Conservation (phyloP, 2,888 invertebrate genomes). For the Zonitis immaculata region DNA sequence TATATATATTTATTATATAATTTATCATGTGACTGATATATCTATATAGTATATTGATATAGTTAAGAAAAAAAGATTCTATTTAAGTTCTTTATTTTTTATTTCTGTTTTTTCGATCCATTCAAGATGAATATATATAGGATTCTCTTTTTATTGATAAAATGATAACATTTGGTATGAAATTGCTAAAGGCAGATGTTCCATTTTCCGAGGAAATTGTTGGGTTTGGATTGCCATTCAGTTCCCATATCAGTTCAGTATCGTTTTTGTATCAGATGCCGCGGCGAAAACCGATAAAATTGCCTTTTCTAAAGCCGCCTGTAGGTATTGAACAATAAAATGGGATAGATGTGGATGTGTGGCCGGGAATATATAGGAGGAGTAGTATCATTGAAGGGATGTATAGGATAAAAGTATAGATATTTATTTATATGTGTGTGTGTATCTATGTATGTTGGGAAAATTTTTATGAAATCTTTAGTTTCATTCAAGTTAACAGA, state of each 20-base stretch:
- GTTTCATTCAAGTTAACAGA: conserved; percentile 1
- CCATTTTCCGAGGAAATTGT: background rate
- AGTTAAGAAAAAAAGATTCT: no score
- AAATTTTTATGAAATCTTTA: conserved; percentile 11
- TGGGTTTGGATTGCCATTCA: background rate
- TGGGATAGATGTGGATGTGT: conserved; percentile 1
- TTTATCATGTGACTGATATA: no score
- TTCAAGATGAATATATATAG: no score
- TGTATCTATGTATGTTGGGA: background rate
- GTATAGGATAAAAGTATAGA: background rate
- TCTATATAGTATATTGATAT: no score
- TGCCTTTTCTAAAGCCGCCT: conserved; percentile 2
- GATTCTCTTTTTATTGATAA: background rate
- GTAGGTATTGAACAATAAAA: conserved; percentile 2
- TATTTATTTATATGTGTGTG: no score
- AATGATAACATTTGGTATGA: background rate
- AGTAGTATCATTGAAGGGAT: background rate
- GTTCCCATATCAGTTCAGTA: conserved; percentile 2
- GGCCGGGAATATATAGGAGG: conserved; percentile 4
- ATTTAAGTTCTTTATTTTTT: no score
- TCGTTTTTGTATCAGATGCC: conserved; percentile 2
- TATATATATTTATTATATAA: no score
- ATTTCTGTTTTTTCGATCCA: no score
- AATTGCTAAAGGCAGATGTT: background rate
- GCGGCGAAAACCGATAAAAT: conserved; percentile 2